phyloP scores from a whole-genome alignment of 2,113 vertebrate species.

The Recurvirostra avosetta region DNA sequence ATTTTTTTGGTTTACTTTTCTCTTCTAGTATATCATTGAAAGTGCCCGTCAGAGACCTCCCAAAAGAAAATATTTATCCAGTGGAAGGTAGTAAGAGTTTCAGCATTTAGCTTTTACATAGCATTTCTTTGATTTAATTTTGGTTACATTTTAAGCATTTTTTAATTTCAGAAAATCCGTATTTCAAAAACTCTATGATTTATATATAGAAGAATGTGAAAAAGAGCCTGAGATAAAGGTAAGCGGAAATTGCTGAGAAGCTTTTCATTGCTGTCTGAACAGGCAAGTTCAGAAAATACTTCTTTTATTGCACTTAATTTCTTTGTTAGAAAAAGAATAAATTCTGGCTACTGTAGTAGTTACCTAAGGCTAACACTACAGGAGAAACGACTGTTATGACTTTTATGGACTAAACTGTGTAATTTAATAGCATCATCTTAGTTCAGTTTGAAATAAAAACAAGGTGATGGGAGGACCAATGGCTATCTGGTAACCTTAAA shows the following conservation, averaged over 20 bases:
- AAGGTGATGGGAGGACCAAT: not conserved
- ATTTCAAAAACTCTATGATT: conserved; percentile 98
- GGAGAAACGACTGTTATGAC: not conserved
- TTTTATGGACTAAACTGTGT: not conserved
- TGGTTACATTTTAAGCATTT: conserved; percentile 25
- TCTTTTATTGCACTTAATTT: not conserved
- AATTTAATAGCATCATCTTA: not conserved
- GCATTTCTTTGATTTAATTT: not conserved
- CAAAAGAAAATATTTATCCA: conserved; percentile 88
- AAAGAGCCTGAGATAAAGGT: conserved; percentile 99
- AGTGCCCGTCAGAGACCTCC: conserved; percentile 95
- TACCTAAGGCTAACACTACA: not conserved
- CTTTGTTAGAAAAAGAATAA: not conserved
- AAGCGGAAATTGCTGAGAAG: conserved; percentile 30
- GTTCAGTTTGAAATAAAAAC: not conserved
- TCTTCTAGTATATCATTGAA: conserved; percentile 93
- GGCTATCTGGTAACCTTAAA: not conserved
- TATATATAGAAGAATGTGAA: conserved; percentile 98
- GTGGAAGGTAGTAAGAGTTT: conserved; percentile 78
- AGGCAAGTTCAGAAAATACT: not conserved
- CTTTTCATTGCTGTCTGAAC: not conserved
- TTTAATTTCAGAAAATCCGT: conserved; percentile 86
- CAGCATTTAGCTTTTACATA: not conserved
- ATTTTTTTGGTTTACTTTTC: not conserved
- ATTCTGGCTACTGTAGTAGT: not conserved